Percentiles rank a stretch among this genome's conserved stretches.
Conservation (phyloP, 2,888 invertebrate genomes). For the Phyto melanocephala region DNA sequence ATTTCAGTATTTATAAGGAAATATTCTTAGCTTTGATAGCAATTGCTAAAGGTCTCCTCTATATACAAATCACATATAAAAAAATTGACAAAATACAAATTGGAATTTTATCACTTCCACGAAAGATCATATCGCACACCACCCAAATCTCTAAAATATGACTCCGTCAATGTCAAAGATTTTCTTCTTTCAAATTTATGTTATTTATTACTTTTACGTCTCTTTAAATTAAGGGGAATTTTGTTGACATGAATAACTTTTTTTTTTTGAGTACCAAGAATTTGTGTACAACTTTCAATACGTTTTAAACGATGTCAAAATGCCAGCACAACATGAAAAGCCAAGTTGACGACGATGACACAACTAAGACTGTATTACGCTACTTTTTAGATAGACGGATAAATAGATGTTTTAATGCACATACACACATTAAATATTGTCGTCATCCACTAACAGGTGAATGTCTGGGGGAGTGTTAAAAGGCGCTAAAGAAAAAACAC, state of each 20-base stretch:
- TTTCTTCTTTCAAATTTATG: neutral
- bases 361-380: neutral
- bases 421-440: neutral
- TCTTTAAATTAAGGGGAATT: neutral
- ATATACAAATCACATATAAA: constrained; percentile 3
- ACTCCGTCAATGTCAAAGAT: constrained; percentile 21
- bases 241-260: neutral
- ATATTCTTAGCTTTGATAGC: neutral
- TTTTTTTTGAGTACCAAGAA: neutral
- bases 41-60: neutral
- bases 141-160: constrained; percentile 33
- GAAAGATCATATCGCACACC: constrained; percentile 11
- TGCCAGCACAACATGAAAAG: constrained; percentile 47
- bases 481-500: neutral
- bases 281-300: constrained; percentile 27
- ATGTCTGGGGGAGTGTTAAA: neutral
- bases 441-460: neutral
- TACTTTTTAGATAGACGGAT: constrained; percentile 4
- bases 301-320: constrained; percentile 48
- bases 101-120: constrained; percentile 35
- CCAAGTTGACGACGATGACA: constrained; percentile 24
- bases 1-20: neutral
- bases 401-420: neutral
- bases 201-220: constrained; percentile 3
- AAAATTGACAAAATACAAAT: constrained; percentile 38